These are phyloP conservation scores for Turritopsis dohrnii DNA, from an alignment of 30 jellyfish, hydroid and myxozoan species.

Conservation along the genomic window DNA sequence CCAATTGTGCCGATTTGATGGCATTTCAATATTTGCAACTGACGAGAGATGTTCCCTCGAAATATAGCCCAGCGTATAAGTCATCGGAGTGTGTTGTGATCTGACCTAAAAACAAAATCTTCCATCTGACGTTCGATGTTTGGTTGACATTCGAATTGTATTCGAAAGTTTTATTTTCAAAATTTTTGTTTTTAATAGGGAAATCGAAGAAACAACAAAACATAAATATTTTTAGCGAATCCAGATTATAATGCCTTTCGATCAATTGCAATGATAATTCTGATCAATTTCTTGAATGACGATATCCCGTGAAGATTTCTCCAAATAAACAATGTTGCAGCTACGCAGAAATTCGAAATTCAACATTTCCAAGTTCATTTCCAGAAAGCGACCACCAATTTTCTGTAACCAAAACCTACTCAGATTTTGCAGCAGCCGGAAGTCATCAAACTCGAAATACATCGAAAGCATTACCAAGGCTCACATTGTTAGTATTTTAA, in stretches of 20 bases:
- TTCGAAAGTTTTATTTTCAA: background rate
- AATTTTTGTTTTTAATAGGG: background rate
- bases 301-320: background rate
- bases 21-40: too few relatives aligned
- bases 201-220: too few relatives aligned
- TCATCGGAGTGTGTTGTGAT: too few relatives aligned
- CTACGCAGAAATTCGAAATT: background rate
- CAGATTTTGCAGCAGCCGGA: background rate
- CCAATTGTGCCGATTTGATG: too few relatives aligned
- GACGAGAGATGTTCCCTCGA: too few relatives aligned
- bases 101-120: too few relatives aligned
- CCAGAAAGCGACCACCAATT: background rate
- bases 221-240: too few relatives aligned
- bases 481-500: conserved; percentile 49
- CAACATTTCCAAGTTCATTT: background rate
- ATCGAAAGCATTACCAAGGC: conserved; percentile 35
- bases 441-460: background rate
- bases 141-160: background rate
- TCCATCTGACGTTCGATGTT: background rate
- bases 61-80: too few relatives aligned
- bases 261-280: too few relatives aligned
- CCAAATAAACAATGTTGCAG: background rate
- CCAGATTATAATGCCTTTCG: too few relatives aligned
- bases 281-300: background rate
- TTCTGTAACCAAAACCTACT: background rate